Percentiles rank a stretch among this genome's conserved stretches.
Conservation (phyloP, 2,797 vertebrate genomes). For the Tadarida brasiliensis region DNA sequence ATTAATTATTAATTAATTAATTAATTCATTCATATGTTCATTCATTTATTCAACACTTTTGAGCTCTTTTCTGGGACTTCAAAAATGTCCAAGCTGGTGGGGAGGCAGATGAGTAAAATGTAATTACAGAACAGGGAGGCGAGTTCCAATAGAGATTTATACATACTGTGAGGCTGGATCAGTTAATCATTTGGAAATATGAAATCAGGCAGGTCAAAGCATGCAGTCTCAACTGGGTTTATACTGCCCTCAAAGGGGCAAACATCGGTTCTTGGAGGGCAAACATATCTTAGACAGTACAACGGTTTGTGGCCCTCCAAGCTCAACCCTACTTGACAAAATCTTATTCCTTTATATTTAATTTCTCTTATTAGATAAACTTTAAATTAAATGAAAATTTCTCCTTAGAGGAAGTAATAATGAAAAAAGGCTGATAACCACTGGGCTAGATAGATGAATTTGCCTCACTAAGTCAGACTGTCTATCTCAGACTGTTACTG, state of each 20-base stretch:
- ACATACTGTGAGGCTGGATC: background rate
- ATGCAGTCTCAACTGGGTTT: background rate
- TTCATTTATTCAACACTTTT: background rate
- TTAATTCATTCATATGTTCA: background rate
- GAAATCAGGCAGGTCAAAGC: background rate
- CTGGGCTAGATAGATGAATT: background rate
- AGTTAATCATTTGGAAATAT: background rate
- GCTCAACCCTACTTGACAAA: background rate
- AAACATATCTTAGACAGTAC: background rate
- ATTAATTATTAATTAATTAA: too few species aligned
- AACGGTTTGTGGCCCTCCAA: background rate
- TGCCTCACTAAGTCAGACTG: background rate
- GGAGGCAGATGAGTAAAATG: background rate
- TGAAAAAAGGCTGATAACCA: background rate
- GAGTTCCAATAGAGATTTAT: background rate
- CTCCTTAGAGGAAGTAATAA: background rate
- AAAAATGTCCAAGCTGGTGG: background rate
- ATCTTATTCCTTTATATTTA: constrained; percentile 25
- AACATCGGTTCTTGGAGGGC: background rate
- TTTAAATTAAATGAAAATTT: constrained; percentile 44
- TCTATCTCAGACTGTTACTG: background rate
- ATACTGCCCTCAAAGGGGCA: background rate
- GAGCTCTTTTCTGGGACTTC: background rate
- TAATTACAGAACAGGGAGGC: background rate
- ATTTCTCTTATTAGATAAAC: constrained; percentile 31